phyloP scores from a whole-genome alignment of 2,888 invertebrate species.

The Dugesia japonica region DNA sequence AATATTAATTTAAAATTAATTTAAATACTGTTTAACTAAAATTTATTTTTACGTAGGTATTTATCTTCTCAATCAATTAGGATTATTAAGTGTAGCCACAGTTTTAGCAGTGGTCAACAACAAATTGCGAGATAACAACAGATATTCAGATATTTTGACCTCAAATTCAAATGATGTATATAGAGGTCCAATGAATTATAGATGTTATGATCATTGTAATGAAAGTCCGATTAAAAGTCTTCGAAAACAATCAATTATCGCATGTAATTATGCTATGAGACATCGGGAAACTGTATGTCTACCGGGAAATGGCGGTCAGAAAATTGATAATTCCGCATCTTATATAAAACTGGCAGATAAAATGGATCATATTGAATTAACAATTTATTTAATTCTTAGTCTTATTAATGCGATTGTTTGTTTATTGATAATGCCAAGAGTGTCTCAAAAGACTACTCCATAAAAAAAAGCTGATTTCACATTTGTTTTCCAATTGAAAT shows the following conservation, averaged over 20 bases:
- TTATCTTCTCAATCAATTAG: constrained; percentile 34
- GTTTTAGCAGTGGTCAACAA: constrained; percentile 33
- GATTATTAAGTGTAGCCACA: constrained; percentile 32
- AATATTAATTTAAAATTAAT: no score
- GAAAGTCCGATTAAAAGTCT: not conserved
- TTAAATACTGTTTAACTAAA: no score
- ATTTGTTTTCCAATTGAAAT: not conserved
- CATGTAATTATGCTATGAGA: not conserved
- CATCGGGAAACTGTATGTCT: not conserved
- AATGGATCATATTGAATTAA: constrained; percentile 29
- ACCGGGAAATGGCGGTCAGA: not conserved
- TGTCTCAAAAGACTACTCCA: constrained; percentile 3
- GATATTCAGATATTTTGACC: not conserved
- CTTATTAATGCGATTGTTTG: constrained; percentile 29
- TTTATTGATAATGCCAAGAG: constrained; percentile 30
- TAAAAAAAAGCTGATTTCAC: not conserved
- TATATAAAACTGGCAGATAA: constrained; percentile 2
- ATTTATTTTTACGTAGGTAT: constrained; percentile 29
- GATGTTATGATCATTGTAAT: not conserved
- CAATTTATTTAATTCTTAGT: constrained; percentile 29
- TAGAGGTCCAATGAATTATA: constrained; percentile 13
- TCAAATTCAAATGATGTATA: not conserved
- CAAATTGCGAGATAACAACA: constrained; percentile 20
- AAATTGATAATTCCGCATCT: not conserved
- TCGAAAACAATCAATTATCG: not conserved